Evolutionary conservation across 2,888 invertebrate genomes (phyloP), one percentile per base, ranked within the genome.

Genomic region (Brenthis hecate): DNA sequence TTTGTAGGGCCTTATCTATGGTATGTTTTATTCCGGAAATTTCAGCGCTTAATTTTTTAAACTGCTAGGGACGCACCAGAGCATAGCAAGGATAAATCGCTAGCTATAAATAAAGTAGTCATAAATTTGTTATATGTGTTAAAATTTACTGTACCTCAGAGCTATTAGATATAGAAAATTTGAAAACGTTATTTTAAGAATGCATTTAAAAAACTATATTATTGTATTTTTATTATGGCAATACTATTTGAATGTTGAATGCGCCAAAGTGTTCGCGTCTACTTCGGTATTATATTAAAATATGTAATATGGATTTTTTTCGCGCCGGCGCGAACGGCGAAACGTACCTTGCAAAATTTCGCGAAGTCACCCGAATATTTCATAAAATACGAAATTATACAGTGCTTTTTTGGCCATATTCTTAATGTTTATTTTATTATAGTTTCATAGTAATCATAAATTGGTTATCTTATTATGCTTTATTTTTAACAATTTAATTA

Each of bases 281-380:
- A 71, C 53, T 68, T 68, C 68, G 62, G 65, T 53, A 50, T 55
- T 66, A 66, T 36, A 48, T 61, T 68, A 67, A 74, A 74, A 74
- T 71, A 71, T 71, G 68, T 65, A 66, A 72, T 90, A 89, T 88
- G 84, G 90, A 91, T 90, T 91, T 89, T 74, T 90, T 91, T 91
- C 90, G 91, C 92, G 89, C 91, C 91, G 90, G 91, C 92, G 91
- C 92, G 89, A 89, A 90, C 81, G 84, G 16, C 63, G 28, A 72
- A 66, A 56, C 69, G 69, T 71, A 62, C 56, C 28, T 64, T 65
- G 56, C 56, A 36, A 55, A 62, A 54, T 66, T 68, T 51, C 19
- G 13, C 48, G 47, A 56, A 53, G 56, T 62, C 56, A 55, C 55
- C 57, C 32, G 57, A 53, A 58, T 51, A 63, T 69, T 65, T 66